These are phyloP conservation scores for Genyomyrus donnyi DNA, from an alignment of 2,113 vertebrate species.

Conservation along the genomic window DNA sequence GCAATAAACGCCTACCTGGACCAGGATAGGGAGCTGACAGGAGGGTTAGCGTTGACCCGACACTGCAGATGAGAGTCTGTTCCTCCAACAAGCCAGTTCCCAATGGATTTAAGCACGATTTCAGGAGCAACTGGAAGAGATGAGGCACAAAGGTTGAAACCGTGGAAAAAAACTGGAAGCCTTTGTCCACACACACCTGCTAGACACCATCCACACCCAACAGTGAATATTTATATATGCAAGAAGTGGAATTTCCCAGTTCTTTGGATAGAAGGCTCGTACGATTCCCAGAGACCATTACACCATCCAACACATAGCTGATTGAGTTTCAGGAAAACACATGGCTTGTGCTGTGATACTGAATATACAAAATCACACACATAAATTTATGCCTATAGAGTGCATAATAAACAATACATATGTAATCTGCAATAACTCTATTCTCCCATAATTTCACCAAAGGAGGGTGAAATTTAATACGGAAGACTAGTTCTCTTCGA, in stretches of 20 bases:
- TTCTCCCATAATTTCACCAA: background rate
- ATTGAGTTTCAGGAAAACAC: background rate
- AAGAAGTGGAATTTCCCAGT: background rate
- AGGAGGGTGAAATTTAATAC: background rate
- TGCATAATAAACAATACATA: background rate
- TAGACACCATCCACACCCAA: constrained; percentile 12
- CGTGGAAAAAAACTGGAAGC: background rate
- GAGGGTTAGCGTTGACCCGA: constrained; percentile 85
- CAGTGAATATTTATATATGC: background rate
- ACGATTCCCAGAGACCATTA: background rate
- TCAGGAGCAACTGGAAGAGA: constrained; percentile 73
- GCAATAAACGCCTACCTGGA: constrained; percentile 67
- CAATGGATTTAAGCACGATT: constrained; percentile 73
- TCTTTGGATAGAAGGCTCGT: background rate
- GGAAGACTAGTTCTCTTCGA: background rate
- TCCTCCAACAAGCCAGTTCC: constrained; percentile 86
- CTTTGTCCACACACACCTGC: background rate
- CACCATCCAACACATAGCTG: background rate
- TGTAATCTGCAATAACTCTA: background rate
- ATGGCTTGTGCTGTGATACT: background rate
- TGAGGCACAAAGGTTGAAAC: background rate
- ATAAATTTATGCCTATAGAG: background rate
- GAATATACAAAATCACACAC: background rate
- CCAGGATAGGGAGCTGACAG: constrained; percentile 75
- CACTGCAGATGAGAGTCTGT: constrained; percentile 78